Percentiles rank a stretch among this genome's conserved stretches.
Evolutionary conservation across 2,888 invertebrate species (phyloP).

Genomic region (Drosophila buzzatii): DNA sequence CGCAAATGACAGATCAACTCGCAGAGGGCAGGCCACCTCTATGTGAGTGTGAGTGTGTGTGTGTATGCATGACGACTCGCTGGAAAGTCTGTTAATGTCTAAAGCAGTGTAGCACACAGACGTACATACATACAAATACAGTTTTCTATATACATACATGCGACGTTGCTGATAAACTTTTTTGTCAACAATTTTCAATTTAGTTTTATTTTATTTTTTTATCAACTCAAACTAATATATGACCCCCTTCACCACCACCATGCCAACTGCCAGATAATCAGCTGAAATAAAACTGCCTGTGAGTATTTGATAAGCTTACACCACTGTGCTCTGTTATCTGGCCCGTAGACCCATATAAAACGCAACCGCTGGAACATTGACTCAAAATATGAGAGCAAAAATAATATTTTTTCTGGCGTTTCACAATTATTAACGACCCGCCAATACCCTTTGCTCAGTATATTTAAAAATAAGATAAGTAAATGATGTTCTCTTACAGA

Average conservation of each 20-base stretch:
- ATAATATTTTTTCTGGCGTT: background rate
- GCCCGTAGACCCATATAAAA: conserved; percentile 33
- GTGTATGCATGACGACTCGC: background rate
- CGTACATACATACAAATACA: background rate
- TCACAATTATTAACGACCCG: background rate
- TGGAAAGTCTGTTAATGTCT: conserved; percentile 16
- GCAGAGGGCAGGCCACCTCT: conserved; percentile 9
- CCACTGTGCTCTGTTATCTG: conserved; percentile 34
- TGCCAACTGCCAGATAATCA: conserved; percentile 34
- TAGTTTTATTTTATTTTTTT: conserved; percentile 23
- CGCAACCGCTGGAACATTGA: conserved; percentile 1
- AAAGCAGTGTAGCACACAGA: background rate
- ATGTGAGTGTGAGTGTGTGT: background rate
- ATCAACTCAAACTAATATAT: conserved; percentile 53
- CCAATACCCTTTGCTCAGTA: background rate
- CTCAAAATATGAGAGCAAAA: conserved; percentile 3
- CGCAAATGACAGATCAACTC: conserved; percentile 19
- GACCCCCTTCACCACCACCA: conserved; percentile 19
- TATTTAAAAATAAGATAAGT: too few species aligned
- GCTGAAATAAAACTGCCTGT: conserved; percentile 5
- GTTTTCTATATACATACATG: background rate
- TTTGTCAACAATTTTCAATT: conserved; percentile 16
- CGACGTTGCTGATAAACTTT: background rate
- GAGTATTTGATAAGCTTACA: conserved; percentile 33
- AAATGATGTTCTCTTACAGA: background rate